Conservation (phyloP, 1,140 invertebrate species). For the Yoshiicerus persimilis region DNA sequence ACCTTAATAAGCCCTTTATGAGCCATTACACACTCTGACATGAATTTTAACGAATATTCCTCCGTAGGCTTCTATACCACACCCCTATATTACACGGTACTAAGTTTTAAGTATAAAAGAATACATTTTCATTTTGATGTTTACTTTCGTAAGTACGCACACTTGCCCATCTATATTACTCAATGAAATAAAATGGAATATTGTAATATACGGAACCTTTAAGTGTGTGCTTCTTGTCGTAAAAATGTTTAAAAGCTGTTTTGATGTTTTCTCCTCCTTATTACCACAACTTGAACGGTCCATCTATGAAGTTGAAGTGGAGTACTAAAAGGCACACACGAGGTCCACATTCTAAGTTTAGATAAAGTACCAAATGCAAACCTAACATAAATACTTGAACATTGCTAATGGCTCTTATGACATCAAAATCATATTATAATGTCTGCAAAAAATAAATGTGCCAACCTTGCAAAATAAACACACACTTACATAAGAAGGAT, state of each 20-base stretch:
- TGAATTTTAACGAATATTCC: slow-evolving; percentile 7
- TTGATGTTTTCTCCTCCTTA: background rate
- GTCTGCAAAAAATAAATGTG: too few relatives aligned
- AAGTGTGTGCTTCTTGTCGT: background rate
- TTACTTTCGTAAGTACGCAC: background rate
- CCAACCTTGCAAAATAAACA: too few relatives aligned
- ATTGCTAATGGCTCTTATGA: too few relatives aligned
- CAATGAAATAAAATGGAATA: background rate
- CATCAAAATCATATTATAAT: too few relatives aligned
- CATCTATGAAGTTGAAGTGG: background rate
- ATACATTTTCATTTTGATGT: background rate
- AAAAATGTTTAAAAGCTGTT: background rate
- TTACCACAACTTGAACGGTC: background rate
- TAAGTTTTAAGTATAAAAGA: background rate
- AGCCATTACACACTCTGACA: slow-evolving; percentile 12
- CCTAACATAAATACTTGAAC: too few relatives aligned
- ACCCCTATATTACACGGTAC: background rate
- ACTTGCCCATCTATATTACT: background rate
- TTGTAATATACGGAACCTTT: too few relatives aligned
- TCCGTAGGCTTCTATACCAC: background rate
- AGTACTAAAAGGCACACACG: background rate
- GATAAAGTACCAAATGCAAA: too few relatives aligned
- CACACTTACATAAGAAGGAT: too few relatives aligned
- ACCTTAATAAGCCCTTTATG: slow-evolving; percentile 20
- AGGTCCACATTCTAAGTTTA: too few relatives aligned